Percentiles rank a stretch among this genome's conserved stretches.
These are phyloP conservation scores for Muscina levida DNA, from an alignment of 2,888 invertebrate genomes.

Conservation along the genomic window DNA sequence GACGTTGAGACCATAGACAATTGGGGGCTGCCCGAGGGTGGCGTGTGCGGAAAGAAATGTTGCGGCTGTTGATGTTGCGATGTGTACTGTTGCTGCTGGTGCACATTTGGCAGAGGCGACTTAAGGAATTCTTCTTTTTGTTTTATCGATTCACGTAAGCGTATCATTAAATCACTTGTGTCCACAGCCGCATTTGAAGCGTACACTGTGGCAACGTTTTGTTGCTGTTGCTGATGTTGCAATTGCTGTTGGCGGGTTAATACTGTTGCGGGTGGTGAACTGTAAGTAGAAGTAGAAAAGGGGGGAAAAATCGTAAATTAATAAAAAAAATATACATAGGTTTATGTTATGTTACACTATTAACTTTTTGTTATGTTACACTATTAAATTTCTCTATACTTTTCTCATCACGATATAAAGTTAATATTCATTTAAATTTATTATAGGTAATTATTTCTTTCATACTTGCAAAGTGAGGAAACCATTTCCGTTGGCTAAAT, in stretches of 20 bases:
- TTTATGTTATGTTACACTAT: no score
- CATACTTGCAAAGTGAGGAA: no score
- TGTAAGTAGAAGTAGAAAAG: slow-evolving; percentile 70
- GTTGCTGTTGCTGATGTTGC: slow-evolving; percentile 66
- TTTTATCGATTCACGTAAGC: slow-evolving; percentile 91
- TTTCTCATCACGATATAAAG: no score
- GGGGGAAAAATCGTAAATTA: slow-evolving; percentile 17
- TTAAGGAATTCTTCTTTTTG: slow-evolving; percentile 94
- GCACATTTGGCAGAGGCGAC: slow-evolving; percentile 81
- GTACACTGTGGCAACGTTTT: slow-evolving; percentile 63
- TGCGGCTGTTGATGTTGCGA: slow-evolving; percentile 69
- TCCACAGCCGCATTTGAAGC: slow-evolving; percentile 68
- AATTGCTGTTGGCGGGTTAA: slow-evolving; percentile 74
- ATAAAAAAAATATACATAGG: no score
- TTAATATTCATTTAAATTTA: no score
- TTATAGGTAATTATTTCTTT: no score
- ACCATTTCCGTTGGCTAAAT: no score
- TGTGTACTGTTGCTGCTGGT: slow-evolving; percentile 64
- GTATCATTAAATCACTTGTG: slow-evolving; percentile 82
- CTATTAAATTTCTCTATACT: no score
- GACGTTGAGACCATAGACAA: slow-evolving; percentile 68
- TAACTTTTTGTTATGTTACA: no score
- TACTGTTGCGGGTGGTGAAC: slow-evolving; percentile 77
- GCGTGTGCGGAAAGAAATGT: slow-evolving; percentile 69
- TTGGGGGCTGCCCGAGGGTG: slow-evolving; percentile 68